Conservation (phyloP, 1,140 invertebrate species). For the Gryllus bimaculatus region DNA sequence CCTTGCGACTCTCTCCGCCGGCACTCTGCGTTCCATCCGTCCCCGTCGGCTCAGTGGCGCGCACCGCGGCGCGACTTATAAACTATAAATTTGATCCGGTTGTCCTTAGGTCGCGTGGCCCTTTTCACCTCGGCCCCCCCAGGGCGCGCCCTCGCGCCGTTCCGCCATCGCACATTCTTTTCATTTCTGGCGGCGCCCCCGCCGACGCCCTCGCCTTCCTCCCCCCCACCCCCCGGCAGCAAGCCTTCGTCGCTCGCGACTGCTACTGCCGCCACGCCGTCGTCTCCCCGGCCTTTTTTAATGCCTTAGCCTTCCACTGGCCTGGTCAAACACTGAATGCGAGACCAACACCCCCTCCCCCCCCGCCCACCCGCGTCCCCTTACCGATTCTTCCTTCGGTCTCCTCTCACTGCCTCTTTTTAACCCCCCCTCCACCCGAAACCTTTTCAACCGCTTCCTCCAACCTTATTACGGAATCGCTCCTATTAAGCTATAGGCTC, state of each 20-base stretch:
- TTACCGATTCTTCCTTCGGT: background rate
- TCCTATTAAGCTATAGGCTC: background rate
- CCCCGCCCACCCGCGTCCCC: background rate
- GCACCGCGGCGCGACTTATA: background rate
- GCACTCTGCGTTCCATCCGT: background rate
- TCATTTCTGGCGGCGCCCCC: background rate
- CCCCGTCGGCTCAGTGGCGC: background rate
- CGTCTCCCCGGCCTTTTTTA: background rate
- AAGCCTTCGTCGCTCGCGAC: background rate
- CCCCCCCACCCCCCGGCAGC: too few species aligned
- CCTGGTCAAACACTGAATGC: background rate
- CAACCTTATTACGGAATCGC: background rate
- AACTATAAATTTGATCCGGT: slow-evolving; percentile 5
- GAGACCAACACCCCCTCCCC: background rate
- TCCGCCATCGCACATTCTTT: background rate
- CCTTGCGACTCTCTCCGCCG: too few species aligned
- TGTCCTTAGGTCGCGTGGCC: background rate
- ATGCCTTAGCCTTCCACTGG: background rate
- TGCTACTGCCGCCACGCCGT: background rate
- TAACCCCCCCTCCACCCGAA: background rate
- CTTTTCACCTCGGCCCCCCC: background rate
- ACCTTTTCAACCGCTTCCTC: background rate
- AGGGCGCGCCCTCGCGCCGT: background rate
- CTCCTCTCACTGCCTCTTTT: background rate
- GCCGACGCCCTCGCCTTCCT: too few species aligned